phyloP scores from a whole-genome alignment of 2,113 vertebrate species.

The Lampris megalopsis region DNA sequence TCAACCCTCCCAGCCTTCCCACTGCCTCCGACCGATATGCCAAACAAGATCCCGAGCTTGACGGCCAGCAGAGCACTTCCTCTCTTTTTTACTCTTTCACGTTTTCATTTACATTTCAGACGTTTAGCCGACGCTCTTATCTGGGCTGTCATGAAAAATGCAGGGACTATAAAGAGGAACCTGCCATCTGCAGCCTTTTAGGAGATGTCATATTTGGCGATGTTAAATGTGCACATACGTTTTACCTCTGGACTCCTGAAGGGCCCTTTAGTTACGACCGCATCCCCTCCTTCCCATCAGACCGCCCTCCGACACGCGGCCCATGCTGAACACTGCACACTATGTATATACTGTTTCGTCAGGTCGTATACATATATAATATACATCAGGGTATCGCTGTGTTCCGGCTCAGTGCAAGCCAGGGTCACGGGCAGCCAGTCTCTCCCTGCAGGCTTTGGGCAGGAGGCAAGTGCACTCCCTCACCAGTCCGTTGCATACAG shows the following conservation, averaged over 20 bases:
- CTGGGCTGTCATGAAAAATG: slow-evolving; percentile 32
- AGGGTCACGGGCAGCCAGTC: too few relatives aligned
- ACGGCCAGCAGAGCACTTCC: neutral
- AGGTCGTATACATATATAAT: neutral
- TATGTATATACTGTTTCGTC: neutral
- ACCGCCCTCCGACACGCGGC: neutral
- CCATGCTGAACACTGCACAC: neutral
- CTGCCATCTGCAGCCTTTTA: slow-evolving; percentile 27
- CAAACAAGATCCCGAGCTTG: neutral
- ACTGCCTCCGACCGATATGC: slow-evolving; percentile 16
- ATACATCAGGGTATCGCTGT: too few relatives aligned
- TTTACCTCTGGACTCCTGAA: neutral
- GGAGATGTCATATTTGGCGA: slow-evolving; percentile 37
- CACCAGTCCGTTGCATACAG: too few relatives aligned
- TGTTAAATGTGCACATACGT: slow-evolving; percentile 22
- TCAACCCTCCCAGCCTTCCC: neutral
- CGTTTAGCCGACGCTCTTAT: slow-evolving; percentile 37
- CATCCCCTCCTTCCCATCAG: neutral
- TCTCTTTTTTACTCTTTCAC: neutral
- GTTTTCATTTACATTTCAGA: slow-evolving; percentile 28
- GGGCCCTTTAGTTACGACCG: neutral
- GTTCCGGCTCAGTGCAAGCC: too few relatives aligned
- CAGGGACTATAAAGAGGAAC: slow-evolving; percentile 19
- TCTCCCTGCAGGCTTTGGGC: too few relatives aligned
- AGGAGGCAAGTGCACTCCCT: too few relatives aligned